Evolutionary conservation across 2,888 invertebrate genomes (phyloP).

Genomic region (Eugnorisma glareosa): DNA sequence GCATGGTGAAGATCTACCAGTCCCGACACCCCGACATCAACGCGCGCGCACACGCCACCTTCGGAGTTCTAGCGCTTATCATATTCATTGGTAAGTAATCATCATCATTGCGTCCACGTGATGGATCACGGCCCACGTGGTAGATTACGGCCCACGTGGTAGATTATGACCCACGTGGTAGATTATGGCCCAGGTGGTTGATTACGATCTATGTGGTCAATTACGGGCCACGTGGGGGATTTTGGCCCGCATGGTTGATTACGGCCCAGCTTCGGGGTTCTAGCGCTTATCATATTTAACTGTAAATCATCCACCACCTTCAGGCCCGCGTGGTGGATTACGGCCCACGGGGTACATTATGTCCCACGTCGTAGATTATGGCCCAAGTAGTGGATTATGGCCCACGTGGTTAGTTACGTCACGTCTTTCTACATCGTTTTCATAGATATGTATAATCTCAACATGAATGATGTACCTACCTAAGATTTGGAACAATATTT

Average conservation of each 20-base stretch:
- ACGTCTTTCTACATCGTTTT: no score
- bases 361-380: not conserved
- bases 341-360: not conserved
- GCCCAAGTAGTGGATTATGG: not conserved
- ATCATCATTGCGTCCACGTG: no score
- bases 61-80: slow-evolving; percentile 94
- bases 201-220: not conserved
- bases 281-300: no score
- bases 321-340: not conserved
- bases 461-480: no score
- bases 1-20: slow-evolving; percentile 97
- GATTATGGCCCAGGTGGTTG: accelerated
- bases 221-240: not conserved
- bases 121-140: not conserved
- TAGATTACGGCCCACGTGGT: not conserved
- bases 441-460: no score
- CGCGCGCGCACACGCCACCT: slow-evolving; percentile 94
- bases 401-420: no score
- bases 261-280: no score
- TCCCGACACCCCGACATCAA: slow-evolving; percentile 97
- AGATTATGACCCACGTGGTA: not conserved
- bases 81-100: slow-evolving; percentile 91
- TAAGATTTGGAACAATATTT: no score
- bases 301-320: no score
- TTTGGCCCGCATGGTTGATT: not conserved